These are phyloP conservation scores for Thalpophila matura DNA, from an alignment of 2,888 invertebrate species.

Conservation along the genomic window DNA sequence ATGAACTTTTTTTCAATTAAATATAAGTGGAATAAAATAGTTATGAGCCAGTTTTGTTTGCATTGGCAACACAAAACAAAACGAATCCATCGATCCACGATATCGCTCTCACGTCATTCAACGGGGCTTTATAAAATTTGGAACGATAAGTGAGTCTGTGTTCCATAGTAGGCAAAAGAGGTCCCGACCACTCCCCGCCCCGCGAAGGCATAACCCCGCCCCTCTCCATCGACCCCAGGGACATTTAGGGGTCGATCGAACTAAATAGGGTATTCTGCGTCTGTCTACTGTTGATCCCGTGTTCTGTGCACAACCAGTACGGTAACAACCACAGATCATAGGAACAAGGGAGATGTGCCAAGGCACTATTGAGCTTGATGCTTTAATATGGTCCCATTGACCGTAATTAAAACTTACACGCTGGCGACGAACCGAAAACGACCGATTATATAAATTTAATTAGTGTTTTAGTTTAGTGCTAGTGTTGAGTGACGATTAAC, in stretches of 20 bases:
- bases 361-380: too few species aligned
- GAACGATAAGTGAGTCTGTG: conserved; percentile 34
- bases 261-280: conserved; percentile 12
- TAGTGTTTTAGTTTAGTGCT: too few species aligned
- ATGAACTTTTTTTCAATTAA: background rate
- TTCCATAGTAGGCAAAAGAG: conserved; percentile 20
- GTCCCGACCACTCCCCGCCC: conserved; percentile 33
- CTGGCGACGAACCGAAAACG: too few species aligned
- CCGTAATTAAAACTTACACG: too few species aligned
- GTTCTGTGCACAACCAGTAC: conserved; percentile 7
- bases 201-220: conserved; percentile 26
- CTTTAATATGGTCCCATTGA: too few species aligned
- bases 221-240: conserved; percentile 50
- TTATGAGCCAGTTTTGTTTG: background rate
- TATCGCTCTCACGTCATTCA: conserved; percentile 7
- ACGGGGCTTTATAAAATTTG: conserved; percentile 22
- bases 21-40: background rate
- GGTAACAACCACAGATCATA: conserved; percentile 2
- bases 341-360: too few species aligned
- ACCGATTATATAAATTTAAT: too few species aligned
- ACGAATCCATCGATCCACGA: background rate
- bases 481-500: too few species aligned
- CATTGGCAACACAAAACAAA: background rate
- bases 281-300: conserved; percentile 31
- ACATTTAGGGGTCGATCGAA: conserved; percentile 53